Evolutionary conservation across 2,888 invertebrate species (phyloP), one percentile per base, ranked within the genome.

Genomic region (Cheilosia impressa): DNA sequence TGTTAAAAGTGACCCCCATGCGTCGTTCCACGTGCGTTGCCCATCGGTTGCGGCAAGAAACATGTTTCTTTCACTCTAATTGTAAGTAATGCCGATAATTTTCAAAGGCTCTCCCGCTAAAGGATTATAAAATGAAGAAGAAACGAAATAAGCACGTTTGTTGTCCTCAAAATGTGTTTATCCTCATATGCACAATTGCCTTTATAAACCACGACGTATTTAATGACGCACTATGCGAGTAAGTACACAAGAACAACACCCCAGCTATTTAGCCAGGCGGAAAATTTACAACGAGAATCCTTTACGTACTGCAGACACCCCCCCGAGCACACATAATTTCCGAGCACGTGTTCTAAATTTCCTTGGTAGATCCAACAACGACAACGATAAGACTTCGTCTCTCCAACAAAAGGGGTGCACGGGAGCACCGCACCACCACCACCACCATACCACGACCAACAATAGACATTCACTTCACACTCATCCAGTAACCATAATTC

Each of bases 321-420:
- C 47, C 22, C 27, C 45, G 73, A 47, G 72, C 66, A 78, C 53
- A 71, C 71, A 79, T 80, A 84, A 84, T 84, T 79, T 76, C 80
- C 84, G 75, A 84, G 84, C 80, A 84, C 84, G 84, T 84, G 84
- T 76, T 84, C 75, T 69, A 84, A 84, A 84, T 80, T 84, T 84
- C 75, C 84, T 84, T 63, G 66, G 47, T 84, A 73, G 73, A 84
- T 84, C 45, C 78, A 57, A 73, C 78, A 55, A 73, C 62, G 68
- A 62, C 72, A 24, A 45, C 69, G 58, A 34, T 62, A 31, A 55
- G 65, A 57, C 34, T 45, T 38, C 27, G 24, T 34, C 17, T 6
- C 43, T 19, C 15, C 13, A 52, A 47, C 45, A 17, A 47, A 47
- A 47, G 9, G 45, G 17, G 45, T 47, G 9, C 6, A n/a, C 17